These are phyloP conservation scores for Syrrhaptes paradoxus DNA, from an alignment of 2,113 vertebrate genomes.

Conservation along the genomic window DNA sequence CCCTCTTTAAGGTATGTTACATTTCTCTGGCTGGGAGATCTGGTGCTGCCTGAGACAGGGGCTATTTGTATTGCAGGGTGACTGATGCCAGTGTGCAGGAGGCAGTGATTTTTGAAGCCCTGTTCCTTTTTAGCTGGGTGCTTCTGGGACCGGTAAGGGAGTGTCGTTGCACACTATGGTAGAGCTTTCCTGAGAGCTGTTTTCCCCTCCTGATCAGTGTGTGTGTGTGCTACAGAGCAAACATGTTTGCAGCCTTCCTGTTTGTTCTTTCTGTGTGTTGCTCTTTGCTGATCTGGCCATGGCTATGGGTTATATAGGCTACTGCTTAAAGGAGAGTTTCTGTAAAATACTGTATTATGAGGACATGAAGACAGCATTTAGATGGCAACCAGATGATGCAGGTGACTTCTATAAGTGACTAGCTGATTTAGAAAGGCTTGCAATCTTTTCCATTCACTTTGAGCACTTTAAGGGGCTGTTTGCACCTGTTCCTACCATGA, in stretches of 20 bases:
- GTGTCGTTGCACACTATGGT: fast-evolving
- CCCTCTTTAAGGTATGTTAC: background rate
- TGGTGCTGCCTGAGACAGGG: background rate
- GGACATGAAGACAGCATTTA: background rate
- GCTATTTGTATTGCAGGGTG: background rate
- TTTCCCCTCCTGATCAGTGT: background rate
- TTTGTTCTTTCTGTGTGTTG: background rate
- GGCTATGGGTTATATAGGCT: background rate
- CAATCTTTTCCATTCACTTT: background rate
- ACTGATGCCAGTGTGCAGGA: background rate
- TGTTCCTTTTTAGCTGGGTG: background rate
- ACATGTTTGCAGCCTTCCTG: background rate
- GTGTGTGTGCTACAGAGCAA: background rate
- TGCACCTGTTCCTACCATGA: background rate
- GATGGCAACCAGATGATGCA: background rate
- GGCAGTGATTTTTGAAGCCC: background rate
- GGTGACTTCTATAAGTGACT: background rate
- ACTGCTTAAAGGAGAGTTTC: background rate
- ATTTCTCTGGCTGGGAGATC: background rate
- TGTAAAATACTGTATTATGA: background rate
- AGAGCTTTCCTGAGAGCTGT: background rate
- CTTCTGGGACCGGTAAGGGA: background rate
- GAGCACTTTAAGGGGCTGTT: background rate
- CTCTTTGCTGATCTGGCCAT: background rate
- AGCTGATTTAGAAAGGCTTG: background rate